phyloP scores from a whole-genome alignment of 2,797 vertebrate genomes.

The Scarus forsteni region DNA sequence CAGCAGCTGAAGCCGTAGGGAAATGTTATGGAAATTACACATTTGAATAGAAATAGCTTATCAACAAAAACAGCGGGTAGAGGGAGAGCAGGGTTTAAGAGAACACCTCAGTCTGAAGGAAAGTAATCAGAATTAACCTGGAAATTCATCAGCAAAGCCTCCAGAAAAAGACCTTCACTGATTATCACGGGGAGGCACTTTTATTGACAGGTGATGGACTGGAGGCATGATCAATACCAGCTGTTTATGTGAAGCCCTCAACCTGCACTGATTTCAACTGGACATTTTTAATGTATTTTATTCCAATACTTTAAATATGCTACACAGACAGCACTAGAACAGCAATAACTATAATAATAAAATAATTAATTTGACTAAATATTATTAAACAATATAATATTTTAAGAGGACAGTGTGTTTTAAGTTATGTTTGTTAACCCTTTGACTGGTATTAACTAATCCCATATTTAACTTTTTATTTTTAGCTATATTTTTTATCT shows the following conservation, averaged over 20 bases:
- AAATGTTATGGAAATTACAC: conserved; percentile 52
- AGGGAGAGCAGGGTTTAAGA: conserved; percentile 12
- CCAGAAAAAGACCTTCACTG: neutral
- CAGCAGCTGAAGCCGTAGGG: conserved; percentile 40
- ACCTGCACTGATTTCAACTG: conserved; percentile 37
- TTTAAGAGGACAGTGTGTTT: no score
- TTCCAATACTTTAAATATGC: conserved; percentile 13
- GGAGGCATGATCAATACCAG: conserved; percentile 18
- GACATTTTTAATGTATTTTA: conserved; percentile 27
- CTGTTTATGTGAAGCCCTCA: conserved; percentile 21
- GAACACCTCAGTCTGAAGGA: conserved; percentile 1
- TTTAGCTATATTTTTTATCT: no score
- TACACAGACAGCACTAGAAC: no score
- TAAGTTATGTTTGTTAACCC: no score
- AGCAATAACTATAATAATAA: neutral
- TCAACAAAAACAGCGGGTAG: conserved; percentile 41
- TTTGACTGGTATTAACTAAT: no score
- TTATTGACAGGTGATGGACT: conserved; percentile 30
- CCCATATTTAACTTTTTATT: no score
- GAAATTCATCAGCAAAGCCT: neutral
- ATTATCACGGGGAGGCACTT: conserved; percentile 13
- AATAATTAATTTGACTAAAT: neutral
- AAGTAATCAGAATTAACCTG: conserved; percentile 14
- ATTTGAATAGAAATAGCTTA: conserved; percentile 53
- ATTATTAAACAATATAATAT: no score